Percentiles rank a stretch among this genome's conserved stretches.
phyloP scores from a whole-genome alignment of 2,797 vertebrate species.

The Chelonia mydas region DNA sequence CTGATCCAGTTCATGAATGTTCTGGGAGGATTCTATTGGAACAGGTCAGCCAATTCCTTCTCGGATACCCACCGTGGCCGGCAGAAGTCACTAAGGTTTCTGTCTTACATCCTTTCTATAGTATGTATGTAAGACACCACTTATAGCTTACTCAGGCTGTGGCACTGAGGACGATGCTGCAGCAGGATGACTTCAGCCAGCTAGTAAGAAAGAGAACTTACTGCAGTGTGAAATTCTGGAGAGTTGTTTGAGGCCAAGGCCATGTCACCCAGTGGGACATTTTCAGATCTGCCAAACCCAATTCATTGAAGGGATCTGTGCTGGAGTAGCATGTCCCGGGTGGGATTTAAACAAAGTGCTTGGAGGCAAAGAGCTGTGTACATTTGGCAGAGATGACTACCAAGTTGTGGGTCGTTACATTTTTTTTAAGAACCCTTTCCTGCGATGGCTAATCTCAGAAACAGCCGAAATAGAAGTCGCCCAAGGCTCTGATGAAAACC shows the following conservation, averaged over 20 bases:
- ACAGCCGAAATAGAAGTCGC: conserved; percentile 30
- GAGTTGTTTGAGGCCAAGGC: neutral
- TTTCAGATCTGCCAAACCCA: conserved; percentile 2
- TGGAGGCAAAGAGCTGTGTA: neutral
- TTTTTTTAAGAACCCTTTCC: conserved; percentile 37
- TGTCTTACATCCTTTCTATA: neutral
- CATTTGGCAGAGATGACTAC: conserved; percentile 37
- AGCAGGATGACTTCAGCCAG: neutral
- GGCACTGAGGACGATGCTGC: neutral
- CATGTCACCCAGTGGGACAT: neutral
- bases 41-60: neutral
- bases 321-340: conserved; percentile 25
- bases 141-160: neutral
- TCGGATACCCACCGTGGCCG: neutral
- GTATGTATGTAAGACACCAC: neutral
- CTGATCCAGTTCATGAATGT: neutral
- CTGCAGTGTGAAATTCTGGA: neutral
- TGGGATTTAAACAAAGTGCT: conserved; percentile 46
- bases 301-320: conserved; percentile 34
- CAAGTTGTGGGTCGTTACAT: neutral
- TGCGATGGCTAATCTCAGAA: conserved; percentile 23
- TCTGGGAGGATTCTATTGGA: neutral
- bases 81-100: neutral
- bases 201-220: conserved; percentile 6
- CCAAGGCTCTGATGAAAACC: conserved; percentile 42